Evolutionary conservation across 2,888 invertebrate genomes (phyloP).

Genomic region (Gymnoscelis rufifasciata): DNA sequence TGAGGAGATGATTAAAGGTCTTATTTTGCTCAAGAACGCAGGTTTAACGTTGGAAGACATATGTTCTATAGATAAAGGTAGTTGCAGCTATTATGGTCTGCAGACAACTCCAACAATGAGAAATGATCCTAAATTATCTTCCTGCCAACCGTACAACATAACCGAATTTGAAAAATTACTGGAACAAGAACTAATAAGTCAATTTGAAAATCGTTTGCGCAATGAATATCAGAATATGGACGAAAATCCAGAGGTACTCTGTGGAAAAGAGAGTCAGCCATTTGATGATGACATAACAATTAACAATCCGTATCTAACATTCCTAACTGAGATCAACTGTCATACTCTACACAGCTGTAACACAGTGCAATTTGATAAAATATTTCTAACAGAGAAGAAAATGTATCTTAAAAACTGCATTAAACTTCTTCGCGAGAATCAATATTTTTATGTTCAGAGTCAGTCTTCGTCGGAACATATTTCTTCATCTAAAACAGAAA

Average conservation of each 20-base stretch:
- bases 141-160: slow-evolving; percentile 8
- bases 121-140: slow-evolving; percentile 2
- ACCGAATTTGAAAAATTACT: slow-evolving; percentile 12
- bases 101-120: neutral
- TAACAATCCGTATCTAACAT: slow-evolving; percentile 14
- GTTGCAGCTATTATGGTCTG: slow-evolving; percentile 1
- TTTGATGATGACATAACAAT: slow-evolving; percentile 3
- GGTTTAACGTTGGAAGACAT: slow-evolving; percentile 17
- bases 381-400: slow-evolving; percentile 8
- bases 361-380: slow-evolving; percentile 8
- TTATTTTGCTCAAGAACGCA: slow-evolving; percentile 13
- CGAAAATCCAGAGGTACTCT: neutral
- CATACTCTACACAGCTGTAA: neutral
- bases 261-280: neutral
- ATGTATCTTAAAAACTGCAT: slow-evolving; percentile 14
- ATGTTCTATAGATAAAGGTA: slow-evolving; percentile 6
- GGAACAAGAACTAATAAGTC: slow-evolving; percentile 8
- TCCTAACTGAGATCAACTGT: slow-evolving; percentile 9
- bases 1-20: slow-evolving; percentile 15
- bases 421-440: slow-evolving; percentile 9
- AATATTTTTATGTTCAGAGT: slow-evolving; percentile 9
- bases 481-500: neutral
- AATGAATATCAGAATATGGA: neutral
- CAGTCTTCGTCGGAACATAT: slow-evolving; percentile 4
- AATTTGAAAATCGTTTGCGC: slow-evolving; percentile 1